A percentile compares a stretch with the other conserved stretches of the same genome.
phyloP scores from a whole-genome alignment of 64 coral and sea anemone species.

The Montipora cactus region DNA sequence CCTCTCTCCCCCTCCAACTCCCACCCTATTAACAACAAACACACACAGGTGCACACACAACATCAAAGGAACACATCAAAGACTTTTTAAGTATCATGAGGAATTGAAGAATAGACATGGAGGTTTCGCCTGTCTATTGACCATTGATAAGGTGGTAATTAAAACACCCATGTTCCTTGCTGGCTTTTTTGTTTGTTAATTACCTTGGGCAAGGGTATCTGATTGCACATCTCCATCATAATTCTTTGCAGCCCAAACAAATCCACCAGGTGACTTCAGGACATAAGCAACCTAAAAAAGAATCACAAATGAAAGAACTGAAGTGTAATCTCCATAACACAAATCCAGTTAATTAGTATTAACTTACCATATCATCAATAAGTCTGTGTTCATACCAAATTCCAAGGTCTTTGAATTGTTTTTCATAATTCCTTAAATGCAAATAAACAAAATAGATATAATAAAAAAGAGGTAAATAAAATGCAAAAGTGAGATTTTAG shows the following conservation, averaged over 20 bases:
- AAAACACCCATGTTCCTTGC: neutral
- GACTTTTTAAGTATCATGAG: too few species aligned
- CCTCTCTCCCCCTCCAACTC: neutral
- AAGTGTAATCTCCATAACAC: neutral
- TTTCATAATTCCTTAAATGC: conserved; percentile 76
- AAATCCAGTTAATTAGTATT: neutral
- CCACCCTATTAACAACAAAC: too few species aligned
- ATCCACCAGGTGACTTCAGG: conserved; percentile 93
- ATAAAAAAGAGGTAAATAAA: neutral
- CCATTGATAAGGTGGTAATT: neutral
- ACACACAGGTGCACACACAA: too few species aligned
- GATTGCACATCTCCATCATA: conserved; percentile 99
- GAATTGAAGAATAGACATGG: too few species aligned
- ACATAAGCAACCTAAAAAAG: conserved; percentile 93
- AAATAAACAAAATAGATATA: neutral
- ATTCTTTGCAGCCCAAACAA: conserved; percentile 99
- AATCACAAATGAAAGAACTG: neutral
- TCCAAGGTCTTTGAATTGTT: conserved; percentile 77
- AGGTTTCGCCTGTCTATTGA: neutral
- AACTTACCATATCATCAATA: conserved; percentile 97
- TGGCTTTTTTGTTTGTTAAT: neutral
- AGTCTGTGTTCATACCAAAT: conserved; percentile 98
- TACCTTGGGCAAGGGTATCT: conserved; percentile 98
- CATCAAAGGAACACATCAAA: too few species aligned
- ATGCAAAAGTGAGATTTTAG: neutral